Percentiles rank a stretch among this genome's conserved stretches.
phyloP scores from a whole-genome alignment of 1,140 invertebrate genomes.

The Drosophila orena region DNA sequence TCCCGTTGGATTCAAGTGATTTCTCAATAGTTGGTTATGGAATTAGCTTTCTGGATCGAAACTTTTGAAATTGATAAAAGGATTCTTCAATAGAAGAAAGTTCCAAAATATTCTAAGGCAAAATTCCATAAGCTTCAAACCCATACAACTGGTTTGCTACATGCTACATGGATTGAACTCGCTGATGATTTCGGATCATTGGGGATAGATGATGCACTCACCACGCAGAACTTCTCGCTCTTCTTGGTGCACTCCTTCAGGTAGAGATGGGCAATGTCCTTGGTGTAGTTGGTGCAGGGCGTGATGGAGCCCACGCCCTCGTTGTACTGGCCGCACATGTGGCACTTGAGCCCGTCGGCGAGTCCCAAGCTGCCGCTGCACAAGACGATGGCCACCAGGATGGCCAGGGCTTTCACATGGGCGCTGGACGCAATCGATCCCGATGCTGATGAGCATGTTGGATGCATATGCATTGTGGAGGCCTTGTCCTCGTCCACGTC shows the following conservation, averaged over 20 bases:
- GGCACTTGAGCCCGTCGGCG: conserved; percentile 88
- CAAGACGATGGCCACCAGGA: conserved; percentile 57
- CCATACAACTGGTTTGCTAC: too few species aligned
- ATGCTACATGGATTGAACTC: background rate
- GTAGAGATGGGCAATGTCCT: conserved; percentile 86
- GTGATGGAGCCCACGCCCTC: conserved; percentile 93
- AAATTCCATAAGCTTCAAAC: too few species aligned
- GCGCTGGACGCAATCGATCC: conserved; percentile 32
- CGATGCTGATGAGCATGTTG: conserved; percentile 8
- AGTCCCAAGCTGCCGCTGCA: conserved; percentile 60
- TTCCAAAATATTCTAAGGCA: background rate
- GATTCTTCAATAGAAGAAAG: too few species aligned
- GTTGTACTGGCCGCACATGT: conserved; percentile 92
- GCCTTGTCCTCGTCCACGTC: conserved; percentile 29
- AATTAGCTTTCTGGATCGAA: too few species aligned
- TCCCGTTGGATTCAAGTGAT: background rate
- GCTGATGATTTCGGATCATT: too few species aligned
- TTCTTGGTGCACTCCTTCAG: conserved; percentile 88
- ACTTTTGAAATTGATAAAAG: too few species aligned
- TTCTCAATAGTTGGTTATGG: too few species aligned
- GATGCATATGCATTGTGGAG: conserved; percentile 29
- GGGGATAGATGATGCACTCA: conserved; percentile 85
- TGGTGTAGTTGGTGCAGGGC: conserved; percentile 91
- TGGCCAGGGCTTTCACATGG: conserved; percentile 38
- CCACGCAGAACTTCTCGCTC: conserved; percentile 89